Percentiles rank a stretch among this genome's conserved stretches.
Conservation (phyloP, 2,113 vertebrate species). For the Xyliphius kryptos region DNA sequence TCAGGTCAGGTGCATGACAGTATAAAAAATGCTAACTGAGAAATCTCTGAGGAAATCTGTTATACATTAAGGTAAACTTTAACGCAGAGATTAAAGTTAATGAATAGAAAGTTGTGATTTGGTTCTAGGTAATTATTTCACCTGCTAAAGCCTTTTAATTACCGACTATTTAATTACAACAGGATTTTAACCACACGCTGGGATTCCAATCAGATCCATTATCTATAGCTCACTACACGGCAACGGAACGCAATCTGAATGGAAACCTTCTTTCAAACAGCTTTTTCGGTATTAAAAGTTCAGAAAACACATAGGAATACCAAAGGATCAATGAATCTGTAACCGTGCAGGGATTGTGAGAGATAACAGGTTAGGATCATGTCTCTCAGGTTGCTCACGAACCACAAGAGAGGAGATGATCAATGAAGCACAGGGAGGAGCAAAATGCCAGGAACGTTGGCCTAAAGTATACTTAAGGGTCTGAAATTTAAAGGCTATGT, state of each 20-base stretch:
- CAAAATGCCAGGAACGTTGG: constrained; percentile 9
- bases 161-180: constrained; percentile 2
- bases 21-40: no score
- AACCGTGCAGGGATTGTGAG: constrained; percentile 16
- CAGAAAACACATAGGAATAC: constrained; percentile 15
- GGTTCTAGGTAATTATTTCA: constrained; percentile 1
- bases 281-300: neutral
- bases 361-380: neutral
- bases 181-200: no score
- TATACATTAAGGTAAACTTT: no score
- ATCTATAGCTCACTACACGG: no score
- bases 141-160: constrained; percentile 16
- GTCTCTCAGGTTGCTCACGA: neutral
- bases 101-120: no score
- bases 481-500: no score
- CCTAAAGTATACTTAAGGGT: constrained; percentile 33
- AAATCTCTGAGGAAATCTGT: no score
- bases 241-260: no score
- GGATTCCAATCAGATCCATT: no score
- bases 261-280: no score
- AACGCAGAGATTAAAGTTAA: no score
- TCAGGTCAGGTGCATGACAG: no score
- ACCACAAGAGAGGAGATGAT: constrained; percentile 22
- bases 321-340: constrained; percentile 8
- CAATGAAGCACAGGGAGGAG: constrained; percentile 7